Conservation (phyloP, 1,140 invertebrate species). For the Coenobita brevimanus region DNA sequence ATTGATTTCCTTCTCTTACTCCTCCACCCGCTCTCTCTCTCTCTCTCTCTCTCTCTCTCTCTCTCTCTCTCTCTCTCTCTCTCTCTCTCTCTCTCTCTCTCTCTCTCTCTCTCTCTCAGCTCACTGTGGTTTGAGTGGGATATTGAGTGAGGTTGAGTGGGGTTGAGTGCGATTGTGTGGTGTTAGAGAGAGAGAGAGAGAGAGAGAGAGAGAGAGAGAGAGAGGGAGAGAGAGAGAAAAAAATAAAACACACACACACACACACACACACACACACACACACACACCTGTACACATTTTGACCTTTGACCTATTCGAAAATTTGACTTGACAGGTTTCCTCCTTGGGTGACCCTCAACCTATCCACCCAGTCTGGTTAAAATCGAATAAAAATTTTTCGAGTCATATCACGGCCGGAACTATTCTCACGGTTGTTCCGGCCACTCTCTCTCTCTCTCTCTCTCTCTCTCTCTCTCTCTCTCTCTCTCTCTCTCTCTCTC, state of each 20-base stretch:
- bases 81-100: constrained; percentile 35
- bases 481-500: not conserved
- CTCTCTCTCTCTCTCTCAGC: constrained; percentile 12
- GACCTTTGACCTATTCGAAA: too few relatives aligned
- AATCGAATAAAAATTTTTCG: too few relatives aligned
- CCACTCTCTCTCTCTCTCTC: too few relatives aligned
- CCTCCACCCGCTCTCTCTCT: not conserved
- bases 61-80: constrained; percentile 29
- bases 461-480: not conserved
- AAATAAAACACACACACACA: not conserved
- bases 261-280: constrained; percentile 1
- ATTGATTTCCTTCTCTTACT: not conserved
- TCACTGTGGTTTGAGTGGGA: too few relatives aligned
- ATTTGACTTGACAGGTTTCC: too few relatives aligned
- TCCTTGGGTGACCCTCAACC: too few relatives aligned
- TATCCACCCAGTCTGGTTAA: too few relatives aligned
- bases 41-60: not conserved
- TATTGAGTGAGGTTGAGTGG: not conserved
- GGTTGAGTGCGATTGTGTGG: not conserved
- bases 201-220: not conserved
- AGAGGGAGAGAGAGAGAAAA: not conserved
- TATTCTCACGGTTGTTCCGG: not conserved
- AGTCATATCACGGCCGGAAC: too few relatives aligned
- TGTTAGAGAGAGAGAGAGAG: not conserved
- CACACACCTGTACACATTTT: constrained; percentile 2